Percentiles rank a stretch among this genome's conserved stretches.
Conservation (phyloP, 2,113 vertebrate genomes). For the Ctenodactylus gundi region DNA sequence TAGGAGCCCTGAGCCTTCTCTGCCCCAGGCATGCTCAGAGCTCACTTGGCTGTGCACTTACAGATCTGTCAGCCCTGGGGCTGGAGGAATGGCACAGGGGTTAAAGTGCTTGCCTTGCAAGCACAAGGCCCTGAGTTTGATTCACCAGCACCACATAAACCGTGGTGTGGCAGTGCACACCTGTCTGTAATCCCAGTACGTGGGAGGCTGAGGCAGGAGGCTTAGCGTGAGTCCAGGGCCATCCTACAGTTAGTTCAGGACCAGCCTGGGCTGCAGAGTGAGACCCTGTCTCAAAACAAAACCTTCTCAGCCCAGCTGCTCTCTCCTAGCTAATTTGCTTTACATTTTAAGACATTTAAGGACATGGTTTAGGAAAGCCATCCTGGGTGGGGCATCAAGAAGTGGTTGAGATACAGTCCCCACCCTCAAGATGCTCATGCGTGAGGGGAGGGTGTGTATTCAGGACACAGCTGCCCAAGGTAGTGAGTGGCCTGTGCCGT, state of each 20-base stretch:
- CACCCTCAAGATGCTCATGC: neutral
- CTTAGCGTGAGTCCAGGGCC: no score
- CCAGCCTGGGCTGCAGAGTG: no score
- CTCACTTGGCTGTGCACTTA: neutral
- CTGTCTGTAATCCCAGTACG: no score
- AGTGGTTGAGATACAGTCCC: neutral
- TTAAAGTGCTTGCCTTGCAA: no score
- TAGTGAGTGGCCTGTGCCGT: accelerated
- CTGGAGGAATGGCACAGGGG: no score
- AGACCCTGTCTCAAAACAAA: no score
- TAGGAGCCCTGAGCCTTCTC: neutral
- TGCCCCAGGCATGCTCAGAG: neutral
- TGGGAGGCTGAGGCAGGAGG: no score
- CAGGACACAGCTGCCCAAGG: neutral
- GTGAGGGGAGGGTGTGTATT: neutral
- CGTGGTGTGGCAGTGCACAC: no score
- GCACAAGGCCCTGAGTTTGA: no score
- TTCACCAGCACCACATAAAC: no score
- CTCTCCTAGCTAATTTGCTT: neutral
- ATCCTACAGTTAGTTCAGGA: no score
- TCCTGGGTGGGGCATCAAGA: neutral
- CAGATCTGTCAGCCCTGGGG: neutral
- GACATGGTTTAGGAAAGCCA: neutral
- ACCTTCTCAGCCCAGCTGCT: neutral
- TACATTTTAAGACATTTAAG: constrained; percentile 1